Conservation (phyloP, 2,113 vertebrate genomes). For the Channa argus region DNA sequence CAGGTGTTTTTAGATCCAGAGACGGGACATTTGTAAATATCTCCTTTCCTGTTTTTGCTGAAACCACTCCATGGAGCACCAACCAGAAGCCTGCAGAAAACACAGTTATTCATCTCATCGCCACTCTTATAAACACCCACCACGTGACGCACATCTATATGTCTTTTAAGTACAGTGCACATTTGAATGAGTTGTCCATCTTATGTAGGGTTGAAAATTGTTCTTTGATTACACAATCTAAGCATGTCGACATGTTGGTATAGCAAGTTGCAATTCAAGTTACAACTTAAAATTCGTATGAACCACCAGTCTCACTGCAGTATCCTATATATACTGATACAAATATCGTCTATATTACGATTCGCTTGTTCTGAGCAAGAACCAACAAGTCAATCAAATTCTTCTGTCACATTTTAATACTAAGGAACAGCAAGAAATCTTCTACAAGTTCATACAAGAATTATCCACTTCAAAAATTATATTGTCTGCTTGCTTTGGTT, state of each 20-base stretch:
- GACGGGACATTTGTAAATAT: constrained; percentile 90
- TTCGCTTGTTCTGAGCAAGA: background rate
- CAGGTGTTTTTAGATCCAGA: constrained; percentile 76
- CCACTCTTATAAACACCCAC: background rate
- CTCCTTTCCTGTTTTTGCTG: constrained; percentile 88
- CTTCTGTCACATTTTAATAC: background rate
- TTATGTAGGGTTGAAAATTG: background rate
- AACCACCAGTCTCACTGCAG: too few species aligned
- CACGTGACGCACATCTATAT: background rate
- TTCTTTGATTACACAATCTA: too few species aligned
- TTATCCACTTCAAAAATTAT: background rate
- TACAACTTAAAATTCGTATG: too few species aligned
- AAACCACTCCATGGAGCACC: constrained; percentile 92
- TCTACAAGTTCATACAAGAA: constrained; percentile 16
- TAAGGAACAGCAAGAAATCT: constrained; percentile 6
- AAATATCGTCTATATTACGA: too few species aligned
- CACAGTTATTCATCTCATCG: constrained; percentile 2
- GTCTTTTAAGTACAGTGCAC: background rate
- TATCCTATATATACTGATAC: too few species aligned
- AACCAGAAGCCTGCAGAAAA: constrained; percentile 87
- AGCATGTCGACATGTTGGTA: too few species aligned
- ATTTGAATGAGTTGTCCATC: too few species aligned
- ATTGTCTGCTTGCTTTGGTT: background rate
- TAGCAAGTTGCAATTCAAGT: too few species aligned
- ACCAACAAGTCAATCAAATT: background rate